Evolutionary conservation across 2,888 invertebrate species (phyloP).

Genomic region (Platypus cylindrus): DNA sequence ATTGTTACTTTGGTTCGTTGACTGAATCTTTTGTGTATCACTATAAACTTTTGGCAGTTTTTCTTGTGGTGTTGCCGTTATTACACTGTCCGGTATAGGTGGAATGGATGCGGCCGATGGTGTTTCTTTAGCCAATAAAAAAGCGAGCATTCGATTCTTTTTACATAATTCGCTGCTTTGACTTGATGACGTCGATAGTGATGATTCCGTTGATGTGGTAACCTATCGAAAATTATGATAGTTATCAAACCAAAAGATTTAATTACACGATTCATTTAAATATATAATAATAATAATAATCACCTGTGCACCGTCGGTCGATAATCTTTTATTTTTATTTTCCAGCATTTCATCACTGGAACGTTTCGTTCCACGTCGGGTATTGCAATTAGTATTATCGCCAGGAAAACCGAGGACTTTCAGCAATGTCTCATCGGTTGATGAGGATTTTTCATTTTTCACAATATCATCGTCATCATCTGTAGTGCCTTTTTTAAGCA

Average conservation of each 20-base stretch:
- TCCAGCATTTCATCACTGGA: slow-evolving; percentile 50
- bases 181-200: too few relatives aligned
- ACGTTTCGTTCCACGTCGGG: slow-evolving; percentile 43
- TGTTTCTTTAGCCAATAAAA: slow-evolving; percentile 62
- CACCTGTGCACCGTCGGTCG: slow-evolving; percentile 32
- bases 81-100: slow-evolving; percentile 49
- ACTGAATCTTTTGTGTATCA: slow-evolving; percentile 12
- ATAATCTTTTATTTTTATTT: slow-evolving; percentile 35
- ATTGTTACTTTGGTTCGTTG: slow-evolving; percentile 4
- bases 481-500: slow-evolving; percentile 36
- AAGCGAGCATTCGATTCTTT: slow-evolving; percentile 76
- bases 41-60: slow-evolving; percentile 38
- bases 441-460: slow-evolving; percentile 30
- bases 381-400: too few relatives aligned
- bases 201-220: too few relatives aligned
- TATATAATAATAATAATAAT: too few relatives aligned
- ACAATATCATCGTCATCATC: slow-evolving; percentile 41
- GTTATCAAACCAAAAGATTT: too few relatives aligned
- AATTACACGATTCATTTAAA: too few relatives aligned
- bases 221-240: too few relatives aligned
- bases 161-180: slow-evolving; percentile 58
- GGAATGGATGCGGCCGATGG: slow-evolving; percentile 47
- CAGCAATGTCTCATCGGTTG: slow-evolving; percentile 44
- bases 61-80: slow-evolving; percentile 60
- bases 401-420: slow-evolving; percentile 44